A percentile compares a stretch with the other conserved stretches of the same genome.
phyloP scores from a whole-genome alignment of 2,888 invertebrate genomes.

The Halictus quadricinctus region DNA sequence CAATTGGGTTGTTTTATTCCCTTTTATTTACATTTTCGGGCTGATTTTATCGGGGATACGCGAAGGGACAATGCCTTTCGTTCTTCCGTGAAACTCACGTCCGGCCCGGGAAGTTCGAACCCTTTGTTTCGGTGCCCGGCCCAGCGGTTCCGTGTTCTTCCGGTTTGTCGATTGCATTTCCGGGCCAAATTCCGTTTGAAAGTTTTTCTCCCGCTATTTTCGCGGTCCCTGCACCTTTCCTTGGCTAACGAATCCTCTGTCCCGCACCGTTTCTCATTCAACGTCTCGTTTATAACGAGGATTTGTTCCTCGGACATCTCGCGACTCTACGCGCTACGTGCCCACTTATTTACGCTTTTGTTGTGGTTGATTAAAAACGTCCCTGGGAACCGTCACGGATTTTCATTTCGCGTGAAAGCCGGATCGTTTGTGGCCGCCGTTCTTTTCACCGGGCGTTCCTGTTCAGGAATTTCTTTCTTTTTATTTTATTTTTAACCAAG shows the following conservation, averaged over 20 bases:
- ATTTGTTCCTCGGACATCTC: not conserved
- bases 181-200: not conserved
- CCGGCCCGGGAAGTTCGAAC: not conserved
- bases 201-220: not conserved
- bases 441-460: not conserved
- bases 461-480: not conserved
- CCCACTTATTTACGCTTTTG: conserved; percentile 18
- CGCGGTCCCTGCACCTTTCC: not conserved
- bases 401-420: conserved; percentile 25
- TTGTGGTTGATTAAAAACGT: conserved; percentile 44
- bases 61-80: not conserved
- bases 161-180: not conserved
- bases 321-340: not conserved
- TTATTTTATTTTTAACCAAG: not conserved
- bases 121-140: not conserved
- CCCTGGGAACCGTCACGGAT: not conserved
- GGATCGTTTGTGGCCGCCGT: not conserved
- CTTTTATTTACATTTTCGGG: not conserved
- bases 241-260: not conserved
- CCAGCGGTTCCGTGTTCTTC: not conserved
- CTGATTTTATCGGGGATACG: not conserved
- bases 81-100: not conserved
- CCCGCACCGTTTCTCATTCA: not conserved
- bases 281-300: not conserved
- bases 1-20: not conserved